Conservation (phyloP, 2,113 vertebrate species). For the Grallaria varia region DNA sequence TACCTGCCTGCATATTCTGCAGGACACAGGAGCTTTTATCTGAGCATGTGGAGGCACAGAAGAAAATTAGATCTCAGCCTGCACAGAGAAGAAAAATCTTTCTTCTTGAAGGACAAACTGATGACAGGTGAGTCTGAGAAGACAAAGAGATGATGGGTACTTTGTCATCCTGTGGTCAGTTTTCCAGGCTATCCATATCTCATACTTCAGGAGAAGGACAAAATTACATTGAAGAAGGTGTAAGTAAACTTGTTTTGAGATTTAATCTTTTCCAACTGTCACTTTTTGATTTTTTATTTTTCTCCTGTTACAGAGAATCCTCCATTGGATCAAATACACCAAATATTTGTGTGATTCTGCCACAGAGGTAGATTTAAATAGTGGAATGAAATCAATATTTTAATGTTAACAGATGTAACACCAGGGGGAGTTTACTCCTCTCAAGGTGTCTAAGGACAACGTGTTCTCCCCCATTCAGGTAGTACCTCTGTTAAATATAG, state of each 20-base stretch:
- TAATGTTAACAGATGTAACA: neutral
- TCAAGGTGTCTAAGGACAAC: neutral
- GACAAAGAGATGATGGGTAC: neutral
- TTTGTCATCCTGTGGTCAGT: neutral
- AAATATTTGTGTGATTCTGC: neutral
- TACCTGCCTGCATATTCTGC: neutral
- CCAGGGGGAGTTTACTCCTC: neutral
- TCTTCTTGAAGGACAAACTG: neutral
- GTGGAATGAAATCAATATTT: neutral
- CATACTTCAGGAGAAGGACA: neutral
- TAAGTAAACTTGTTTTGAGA: neutral
- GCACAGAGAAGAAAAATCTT: neutral
- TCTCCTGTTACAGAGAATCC: neutral
- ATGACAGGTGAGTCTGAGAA: neutral
- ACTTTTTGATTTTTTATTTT: neutral
- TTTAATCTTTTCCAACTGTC: neutral
- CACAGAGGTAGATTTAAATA: neutral
- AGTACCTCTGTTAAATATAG: neutral
- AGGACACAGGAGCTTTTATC: neutral
- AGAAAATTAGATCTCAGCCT: neutral
- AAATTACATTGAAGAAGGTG: neutral
- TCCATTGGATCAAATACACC: neutral
- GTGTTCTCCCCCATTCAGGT: neutral
- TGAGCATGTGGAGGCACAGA: neutral
- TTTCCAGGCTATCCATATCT: neutral